Conservation (phyloP, 2,113 vertebrate genomes). For the Sander vitreus region DNA sequence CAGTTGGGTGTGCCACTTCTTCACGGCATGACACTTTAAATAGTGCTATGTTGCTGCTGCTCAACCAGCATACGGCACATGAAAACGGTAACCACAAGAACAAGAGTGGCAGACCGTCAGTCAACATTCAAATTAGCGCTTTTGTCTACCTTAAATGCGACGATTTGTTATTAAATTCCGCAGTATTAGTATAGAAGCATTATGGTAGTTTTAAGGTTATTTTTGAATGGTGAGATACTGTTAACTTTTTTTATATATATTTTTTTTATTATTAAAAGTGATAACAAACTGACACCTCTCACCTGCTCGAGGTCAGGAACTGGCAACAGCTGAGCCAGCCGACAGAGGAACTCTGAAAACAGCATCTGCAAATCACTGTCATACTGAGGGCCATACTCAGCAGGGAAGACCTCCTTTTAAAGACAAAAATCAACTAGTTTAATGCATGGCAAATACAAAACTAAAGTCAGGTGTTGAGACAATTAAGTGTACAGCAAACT, state of each 20-base stretch:
- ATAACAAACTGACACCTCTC: constrained; percentile 8
- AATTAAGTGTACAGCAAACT: too few species aligned
- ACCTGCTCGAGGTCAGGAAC: constrained; percentile 79
- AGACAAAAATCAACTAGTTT: background rate
- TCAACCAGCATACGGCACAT: background rate
- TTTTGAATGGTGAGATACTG: background rate
- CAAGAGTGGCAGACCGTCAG: background rate
- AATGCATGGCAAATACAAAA: background rate
- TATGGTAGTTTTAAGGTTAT: background rate
- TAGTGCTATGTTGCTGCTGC: background rate
- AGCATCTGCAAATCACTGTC: constrained; percentile 82
- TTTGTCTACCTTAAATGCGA: background rate
- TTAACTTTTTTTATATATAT: background rate
- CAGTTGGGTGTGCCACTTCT: background rate
- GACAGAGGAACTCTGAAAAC: constrained; percentile 84
- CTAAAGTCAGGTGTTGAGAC: background rate
- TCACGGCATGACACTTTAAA: background rate
- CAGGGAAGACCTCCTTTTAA: constrained; percentile 82
- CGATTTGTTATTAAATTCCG: background rate
- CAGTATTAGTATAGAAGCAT: background rate
- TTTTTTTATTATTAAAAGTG: background rate
- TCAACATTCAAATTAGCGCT: background rate
- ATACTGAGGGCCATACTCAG: constrained; percentile 83
- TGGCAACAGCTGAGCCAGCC: constrained; percentile 79
- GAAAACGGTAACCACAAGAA: background rate